Conservation (phyloP, 1,140 invertebrate genomes). For the Wiebesia pumilae region DNA sequence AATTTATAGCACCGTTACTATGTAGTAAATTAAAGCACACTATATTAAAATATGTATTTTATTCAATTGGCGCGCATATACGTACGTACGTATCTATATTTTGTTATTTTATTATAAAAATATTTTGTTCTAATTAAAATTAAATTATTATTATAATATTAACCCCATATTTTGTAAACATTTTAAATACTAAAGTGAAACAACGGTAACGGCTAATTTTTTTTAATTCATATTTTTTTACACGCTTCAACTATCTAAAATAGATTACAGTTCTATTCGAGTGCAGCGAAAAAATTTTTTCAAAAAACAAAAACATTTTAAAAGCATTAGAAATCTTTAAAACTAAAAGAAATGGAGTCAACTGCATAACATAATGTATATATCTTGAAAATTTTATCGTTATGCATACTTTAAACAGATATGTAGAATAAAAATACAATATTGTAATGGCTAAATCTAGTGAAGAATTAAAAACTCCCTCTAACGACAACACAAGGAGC, state of each 20-base stretch:
- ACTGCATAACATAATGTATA: no score
- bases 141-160: no score
- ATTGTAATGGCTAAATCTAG: not conserved
- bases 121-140: no score
- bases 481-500: not conserved
- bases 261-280: not conserved
- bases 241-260: not conserved
- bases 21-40: not conserved
- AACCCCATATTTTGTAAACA: not conserved
- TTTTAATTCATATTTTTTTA: not conserved
- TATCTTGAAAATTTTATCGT: not conserved
- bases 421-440: not conserved
- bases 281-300: not conserved
- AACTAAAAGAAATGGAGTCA: no score
- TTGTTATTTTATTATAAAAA: no score
- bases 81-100: not conserved
- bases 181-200: not conserved
- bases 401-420: not conserved
- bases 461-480: not conserved
- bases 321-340: no score
- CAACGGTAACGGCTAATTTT: not conserved
- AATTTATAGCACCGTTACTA: conserved; percentile 3
- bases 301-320: not conserved
- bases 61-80: not conserved
- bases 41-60: not conserved